Conservation (phyloP, 2,888 invertebrate species). For the Ischnura elegans region DNA sequence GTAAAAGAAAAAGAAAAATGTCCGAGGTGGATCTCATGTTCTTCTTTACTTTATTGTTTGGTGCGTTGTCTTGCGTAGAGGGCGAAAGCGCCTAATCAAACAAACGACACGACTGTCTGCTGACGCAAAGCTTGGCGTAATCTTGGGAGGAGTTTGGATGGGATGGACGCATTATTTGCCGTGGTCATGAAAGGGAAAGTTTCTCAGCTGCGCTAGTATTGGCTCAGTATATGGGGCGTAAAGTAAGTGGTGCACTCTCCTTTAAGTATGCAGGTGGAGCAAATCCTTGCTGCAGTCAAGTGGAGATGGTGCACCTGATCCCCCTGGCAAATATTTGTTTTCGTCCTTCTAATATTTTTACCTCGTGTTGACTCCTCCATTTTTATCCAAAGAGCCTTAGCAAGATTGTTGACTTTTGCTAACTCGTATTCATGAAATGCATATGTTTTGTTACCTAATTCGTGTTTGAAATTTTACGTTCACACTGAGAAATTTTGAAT, state of each 20-base stretch:
- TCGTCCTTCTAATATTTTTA: background rate
- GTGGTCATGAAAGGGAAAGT: background rate
- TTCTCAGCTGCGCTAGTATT: background rate
- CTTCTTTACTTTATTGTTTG: conserved; percentile 44
- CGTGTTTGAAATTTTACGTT: background rate
- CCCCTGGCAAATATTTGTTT: background rate
- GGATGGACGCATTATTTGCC: background rate
- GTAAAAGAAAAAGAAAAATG: background rate
- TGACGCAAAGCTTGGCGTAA: background rate
- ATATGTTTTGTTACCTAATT: background rate
- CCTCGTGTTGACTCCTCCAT: background rate
- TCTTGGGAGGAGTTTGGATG: background rate
- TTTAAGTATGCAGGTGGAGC: background rate
- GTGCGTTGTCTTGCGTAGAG: conserved; percentile 17
- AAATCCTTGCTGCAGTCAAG: background rate
- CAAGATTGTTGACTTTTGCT: background rate
- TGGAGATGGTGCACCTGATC: background rate
- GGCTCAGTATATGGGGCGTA: background rate
- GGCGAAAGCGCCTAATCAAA: conserved; percentile 27
- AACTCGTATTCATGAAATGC: background rate
- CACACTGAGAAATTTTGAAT: background rate
- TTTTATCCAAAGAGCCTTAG: background rate
- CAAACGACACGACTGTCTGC: background rate
- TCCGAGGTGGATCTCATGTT: background rate
- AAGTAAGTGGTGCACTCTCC: background rate